Evolutionary conservation across 2,888 invertebrate genomes (phyloP).

Genomic region (Perdita meconis): DNA sequence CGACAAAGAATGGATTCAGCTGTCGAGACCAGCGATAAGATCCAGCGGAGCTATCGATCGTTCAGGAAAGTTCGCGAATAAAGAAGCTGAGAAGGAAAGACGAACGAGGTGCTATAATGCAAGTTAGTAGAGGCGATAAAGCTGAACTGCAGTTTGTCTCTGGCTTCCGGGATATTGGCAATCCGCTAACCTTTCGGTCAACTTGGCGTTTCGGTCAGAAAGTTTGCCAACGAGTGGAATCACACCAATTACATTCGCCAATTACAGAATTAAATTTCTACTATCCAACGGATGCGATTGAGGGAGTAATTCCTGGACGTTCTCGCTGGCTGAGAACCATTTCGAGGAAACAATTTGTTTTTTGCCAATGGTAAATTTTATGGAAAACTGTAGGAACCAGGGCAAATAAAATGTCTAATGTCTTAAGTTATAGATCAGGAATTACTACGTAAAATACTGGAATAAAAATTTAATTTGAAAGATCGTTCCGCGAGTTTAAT

Average conservation of each 20-base stretch:
- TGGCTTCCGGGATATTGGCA: constrained; percentile 46
- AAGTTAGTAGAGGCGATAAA: constrained; percentile 53
- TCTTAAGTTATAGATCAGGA: no score
- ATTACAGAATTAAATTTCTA: constrained; percentile 51
- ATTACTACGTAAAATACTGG: no score
- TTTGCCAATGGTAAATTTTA: no score
- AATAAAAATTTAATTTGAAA: no score
- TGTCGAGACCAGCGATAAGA: constrained; percentile 17
- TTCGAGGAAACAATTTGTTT: background rate
- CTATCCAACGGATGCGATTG: constrained; percentile 28
- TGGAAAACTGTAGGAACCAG: no score
- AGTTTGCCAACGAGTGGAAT: constrained; percentile 38
- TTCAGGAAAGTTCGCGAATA: constrained; percentile 38
- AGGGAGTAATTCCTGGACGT: constrained; percentile 14
- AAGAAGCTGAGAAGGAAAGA: constrained; percentile 46
- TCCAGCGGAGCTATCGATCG: constrained; percentile 26
- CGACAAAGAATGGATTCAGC: constrained; percentile 15
- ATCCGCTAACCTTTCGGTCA: constrained; percentile 67
- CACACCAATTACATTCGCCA: constrained; percentile 17
- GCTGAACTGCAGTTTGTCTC: constrained; percentile 57
- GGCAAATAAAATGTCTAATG: no score
- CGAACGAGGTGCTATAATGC: constrained; percentile 53
- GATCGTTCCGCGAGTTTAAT: no score
- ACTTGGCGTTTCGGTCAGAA: constrained; percentile 49
- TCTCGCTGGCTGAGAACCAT: background rate